Evolutionary conservation across 2,888 invertebrate species (phyloP).

Genomic region (Phoenoteleia sp.): DNA sequence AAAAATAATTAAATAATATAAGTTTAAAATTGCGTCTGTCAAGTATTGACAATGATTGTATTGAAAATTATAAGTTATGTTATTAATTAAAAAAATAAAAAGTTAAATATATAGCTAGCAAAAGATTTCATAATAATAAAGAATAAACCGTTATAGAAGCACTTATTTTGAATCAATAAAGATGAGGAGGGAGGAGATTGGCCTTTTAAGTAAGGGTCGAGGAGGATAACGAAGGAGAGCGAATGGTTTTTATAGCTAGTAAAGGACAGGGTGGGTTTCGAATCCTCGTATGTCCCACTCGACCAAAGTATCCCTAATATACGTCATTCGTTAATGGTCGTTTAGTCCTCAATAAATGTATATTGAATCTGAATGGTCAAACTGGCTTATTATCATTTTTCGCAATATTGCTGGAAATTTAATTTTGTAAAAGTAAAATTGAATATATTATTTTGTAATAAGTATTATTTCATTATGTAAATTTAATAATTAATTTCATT

Average conservation of each 20-base stretch:
- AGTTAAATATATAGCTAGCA: slow-evolving; percentile 30
- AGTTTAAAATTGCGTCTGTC: no score
- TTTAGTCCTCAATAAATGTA: slow-evolving; percentile 70
- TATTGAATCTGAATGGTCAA: slow-evolving; percentile 66
- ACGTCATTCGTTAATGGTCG: slow-evolving; percentile 86
- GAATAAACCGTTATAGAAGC: slow-evolving; percentile 56
- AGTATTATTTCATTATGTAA: no score
- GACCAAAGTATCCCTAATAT: slow-evolving; percentile 86
- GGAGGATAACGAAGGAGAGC: slow-evolving; percentile 84
- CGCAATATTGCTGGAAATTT: slow-evolving; percentile 38
- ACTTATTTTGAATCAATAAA: slow-evolving; percentile 83
- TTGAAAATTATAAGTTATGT: no score
- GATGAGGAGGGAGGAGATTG: slow-evolving; percentile 82
- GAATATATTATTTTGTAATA: no score
- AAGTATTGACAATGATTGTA: no score
- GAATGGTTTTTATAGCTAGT: slow-evolving; percentile 86
- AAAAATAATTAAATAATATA: no score
- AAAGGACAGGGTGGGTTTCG: slow-evolving; percentile 84
- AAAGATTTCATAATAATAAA: slow-evolving; percentile 34
- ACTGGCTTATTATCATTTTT: slow-evolving; percentile 42
- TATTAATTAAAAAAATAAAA: slow-evolving; percentile 5
- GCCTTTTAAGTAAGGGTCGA: slow-evolving; percentile 83
- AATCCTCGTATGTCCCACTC: slow-evolving; percentile 84
- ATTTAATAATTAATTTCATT: no score
- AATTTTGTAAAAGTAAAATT: no score